Evolutionary conservation across 2,797 vertebrate genomes (phyloP), one percentile per base, ranked within the genome.

Genomic region (Otolemur crassicaudatus): DNA sequence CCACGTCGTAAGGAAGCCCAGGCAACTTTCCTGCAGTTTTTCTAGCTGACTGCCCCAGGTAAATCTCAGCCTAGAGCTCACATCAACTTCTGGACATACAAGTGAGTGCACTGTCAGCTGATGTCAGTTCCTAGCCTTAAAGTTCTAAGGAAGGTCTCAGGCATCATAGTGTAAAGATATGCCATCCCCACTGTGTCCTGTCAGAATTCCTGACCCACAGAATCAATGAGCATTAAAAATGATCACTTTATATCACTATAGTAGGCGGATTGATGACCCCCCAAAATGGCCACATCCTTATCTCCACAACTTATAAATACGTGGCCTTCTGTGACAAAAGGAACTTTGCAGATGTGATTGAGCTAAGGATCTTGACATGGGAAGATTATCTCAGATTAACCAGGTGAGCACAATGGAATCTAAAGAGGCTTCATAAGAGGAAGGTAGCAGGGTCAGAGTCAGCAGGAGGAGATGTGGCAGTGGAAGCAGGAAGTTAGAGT

Each of bases 11-110:
- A 73, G 34, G 79, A 46, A 67, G 56, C 31, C 5, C 58, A 65
- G 67, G 56, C 34, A 22, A 23, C 46, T 0, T 0, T 12, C 4
- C 7, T 19, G 31, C 61, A 34, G 65, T 17, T 1, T 13, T 34
- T 22, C 20, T 17, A 6, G 61, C 1, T 3, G 23, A 14, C 9
- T 27, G 23, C 58, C 43, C 40, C 5, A 17, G 60, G 23, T 16
- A 5, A 56, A 34, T 49, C 43, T 56, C 67, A 27, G 58, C 69
- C 4, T 5, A 34, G n/a, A 53, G 27, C 40, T 25, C 34, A 9
- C 34, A 5, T 14, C 13, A 22, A 27, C 27, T 5, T 14, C 82
- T 34, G 13, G 34, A 22, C 11, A 8, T 2, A 20, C 0, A 17
- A 23, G 23, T 7, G 3, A 12, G 12, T 25, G 10, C 25, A 5